A percentile compares a stretch with the other conserved stretches of the same genome.
Evolutionary conservation across 2,797 vertebrate genomes (phyloP).

Genomic region (Bradypodion ventrale): DNA sequence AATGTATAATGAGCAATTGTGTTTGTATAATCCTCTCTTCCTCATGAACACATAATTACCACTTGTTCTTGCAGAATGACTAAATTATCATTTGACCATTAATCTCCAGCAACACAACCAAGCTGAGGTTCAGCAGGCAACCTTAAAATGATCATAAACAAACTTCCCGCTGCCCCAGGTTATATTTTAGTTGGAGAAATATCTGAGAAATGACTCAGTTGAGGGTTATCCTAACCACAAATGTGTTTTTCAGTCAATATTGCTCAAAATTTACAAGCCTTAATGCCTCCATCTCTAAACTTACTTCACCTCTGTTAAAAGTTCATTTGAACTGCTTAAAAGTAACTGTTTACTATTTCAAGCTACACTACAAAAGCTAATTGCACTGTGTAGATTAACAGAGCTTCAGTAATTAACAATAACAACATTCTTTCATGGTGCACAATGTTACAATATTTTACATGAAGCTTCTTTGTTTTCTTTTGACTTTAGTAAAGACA

Average conservation of each 20-base stretch:
- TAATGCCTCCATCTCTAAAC: slow-evolving; percentile 12
- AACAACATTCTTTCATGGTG: background rate
- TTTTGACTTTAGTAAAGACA: background rate
- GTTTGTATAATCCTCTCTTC: slow-evolving; percentile 2
- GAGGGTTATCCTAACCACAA: slow-evolving; percentile 32
- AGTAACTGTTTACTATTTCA: background rate
- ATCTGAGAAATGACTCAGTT: slow-evolving; percentile 39
- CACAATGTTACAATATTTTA: slow-evolving; percentile 2
- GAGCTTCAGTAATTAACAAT: background rate
- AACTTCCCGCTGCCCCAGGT: slow-evolving; percentile 40
- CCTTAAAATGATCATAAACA: slow-evolving; percentile 43
- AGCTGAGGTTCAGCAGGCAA: slow-evolving; percentile 52
- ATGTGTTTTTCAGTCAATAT: slow-evolving; percentile 42
- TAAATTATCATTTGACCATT: slow-evolving; percentile 43
- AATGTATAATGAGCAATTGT: background rate
- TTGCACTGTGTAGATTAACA: slow-evolving; percentile 13
- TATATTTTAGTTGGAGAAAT: slow-evolving; percentile 40
- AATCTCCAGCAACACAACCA: slow-evolving; percentile 33
- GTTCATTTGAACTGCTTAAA: background rate
- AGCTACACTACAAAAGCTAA: background rate
- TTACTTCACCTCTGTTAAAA: slow-evolving; percentile 20
- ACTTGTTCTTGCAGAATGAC: slow-evolving; percentile 25
- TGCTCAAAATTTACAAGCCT: slow-evolving; percentile 30
- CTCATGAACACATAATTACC: slow-evolving; percentile 36
- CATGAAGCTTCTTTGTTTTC: background rate